A percentile compares a stretch with the other conserved stretches of the same genome.
These are phyloP conservation scores for Trematocara variabile DNA, from an alignment of 2,113 vertebrate genomes.

Conservation along the genomic window DNA sequence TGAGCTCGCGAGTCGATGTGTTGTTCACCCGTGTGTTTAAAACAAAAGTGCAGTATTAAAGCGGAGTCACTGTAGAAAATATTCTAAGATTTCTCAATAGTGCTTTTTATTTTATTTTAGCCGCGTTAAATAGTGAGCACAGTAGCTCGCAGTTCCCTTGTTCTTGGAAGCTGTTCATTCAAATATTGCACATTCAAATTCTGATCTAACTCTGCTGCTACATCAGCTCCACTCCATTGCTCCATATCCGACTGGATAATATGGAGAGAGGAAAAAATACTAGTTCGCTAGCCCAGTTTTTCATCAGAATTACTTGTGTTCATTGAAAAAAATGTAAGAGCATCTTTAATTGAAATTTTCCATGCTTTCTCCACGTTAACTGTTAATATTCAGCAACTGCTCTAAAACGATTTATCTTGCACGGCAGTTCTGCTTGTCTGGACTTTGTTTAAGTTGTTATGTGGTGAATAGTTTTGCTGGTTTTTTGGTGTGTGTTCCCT, in stretches of 20 bases:
- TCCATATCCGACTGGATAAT: neutral
- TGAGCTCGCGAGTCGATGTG: neutral
- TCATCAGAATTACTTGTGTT: neutral
- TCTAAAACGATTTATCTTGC: neutral
- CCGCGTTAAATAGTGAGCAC: neutral
- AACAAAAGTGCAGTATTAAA: neutral
- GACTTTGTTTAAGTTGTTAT: neutral
- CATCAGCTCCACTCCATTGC: neutral
- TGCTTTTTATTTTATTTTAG: neutral
- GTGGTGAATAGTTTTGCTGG: neutral
- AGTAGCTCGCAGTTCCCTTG: neutral
- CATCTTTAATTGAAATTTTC: neutral
- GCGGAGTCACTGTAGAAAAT: neutral
- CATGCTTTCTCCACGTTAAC: neutral
- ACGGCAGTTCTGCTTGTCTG: neutral
- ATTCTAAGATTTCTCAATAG: neutral
- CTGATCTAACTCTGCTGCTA: neutral
- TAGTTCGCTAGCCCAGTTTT: neutral
- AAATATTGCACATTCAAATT: neutral
- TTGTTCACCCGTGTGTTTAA: neutral
- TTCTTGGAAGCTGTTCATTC: neutral
- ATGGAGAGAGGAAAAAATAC: neutral
- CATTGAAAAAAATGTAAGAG: neutral
- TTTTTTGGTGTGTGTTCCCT: neutral
- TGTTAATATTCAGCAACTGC: neutral